Evolutionary conservation across 2,797 vertebrate species (phyloP).

Genomic region (Muraenolepis orangiensis): DNA sequence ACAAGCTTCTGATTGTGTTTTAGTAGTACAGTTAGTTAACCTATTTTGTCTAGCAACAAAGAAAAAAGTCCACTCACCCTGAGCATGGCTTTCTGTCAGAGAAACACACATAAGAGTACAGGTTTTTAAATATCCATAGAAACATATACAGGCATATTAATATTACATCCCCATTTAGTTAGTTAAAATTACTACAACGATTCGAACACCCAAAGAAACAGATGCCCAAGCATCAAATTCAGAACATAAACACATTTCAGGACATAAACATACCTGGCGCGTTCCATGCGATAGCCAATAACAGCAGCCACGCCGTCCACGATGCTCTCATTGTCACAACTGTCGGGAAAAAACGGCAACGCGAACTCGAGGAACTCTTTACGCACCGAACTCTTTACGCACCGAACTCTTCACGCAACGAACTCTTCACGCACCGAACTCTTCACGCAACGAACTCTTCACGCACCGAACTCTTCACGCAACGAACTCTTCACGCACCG

Average conservation of each 20-base stretch:
- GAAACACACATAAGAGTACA: neutral
- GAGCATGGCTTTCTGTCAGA: neutral
- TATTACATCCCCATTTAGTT: too few relatives aligned
- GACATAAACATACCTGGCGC: slow-evolving; percentile 29
- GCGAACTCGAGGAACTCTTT: neutral
- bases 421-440: too few relatives aligned
- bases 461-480: too few relatives aligned
- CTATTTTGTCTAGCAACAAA: neutral
- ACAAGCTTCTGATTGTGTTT: neutral
- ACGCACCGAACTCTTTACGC: neutral
- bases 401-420: too few relatives aligned
- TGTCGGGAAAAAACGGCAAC: neutral
- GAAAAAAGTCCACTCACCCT: neutral
- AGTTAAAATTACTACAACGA: neutral
- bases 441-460: too few relatives aligned
- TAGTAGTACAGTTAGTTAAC: too few relatives aligned
- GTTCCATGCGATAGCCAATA: slow-evolving; percentile 14
- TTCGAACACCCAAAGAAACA: too few relatives aligned
- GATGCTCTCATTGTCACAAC: neutral
- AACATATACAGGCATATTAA: neutral
- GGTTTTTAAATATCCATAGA: neutral
- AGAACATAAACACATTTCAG: neutral
- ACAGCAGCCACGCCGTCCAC: neutral
- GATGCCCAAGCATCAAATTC: neutral
- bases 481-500: too few relatives aligned